Conservation (phyloP, 2,797 vertebrate species). For the Amblyopsis hoosieri region DNA sequence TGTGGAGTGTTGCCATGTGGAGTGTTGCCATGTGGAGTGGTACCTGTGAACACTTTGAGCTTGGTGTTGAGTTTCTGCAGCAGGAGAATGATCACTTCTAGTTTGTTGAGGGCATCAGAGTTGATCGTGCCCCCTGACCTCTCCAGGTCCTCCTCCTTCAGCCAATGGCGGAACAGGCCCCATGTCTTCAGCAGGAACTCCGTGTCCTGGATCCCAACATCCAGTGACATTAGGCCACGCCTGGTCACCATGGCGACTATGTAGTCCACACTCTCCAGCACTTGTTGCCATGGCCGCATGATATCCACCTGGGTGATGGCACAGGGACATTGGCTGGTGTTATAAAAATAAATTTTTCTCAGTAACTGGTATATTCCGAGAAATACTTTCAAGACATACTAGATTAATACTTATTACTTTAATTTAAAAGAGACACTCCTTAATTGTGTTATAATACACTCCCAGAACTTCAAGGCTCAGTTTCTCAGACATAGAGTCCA, state of each 20-base stretch:
- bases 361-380: no score
- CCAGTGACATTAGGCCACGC: constrained; percentile 86
- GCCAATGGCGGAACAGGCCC: constrained; percentile 88
- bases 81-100: constrained; percentile 89
- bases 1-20: not conserved
- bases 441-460: no score
- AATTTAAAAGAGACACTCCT: no score
- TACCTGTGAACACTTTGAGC: constrained; percentile 85
- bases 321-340: no score
- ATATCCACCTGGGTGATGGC: constrained; percentile 85
- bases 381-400: no score
- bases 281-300: constrained; percentile 88
- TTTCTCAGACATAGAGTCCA: no score
- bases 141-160: constrained; percentile 82
- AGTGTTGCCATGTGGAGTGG: not conserved
- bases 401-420: no score
- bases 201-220: constrained; percentile 85
- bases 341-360: no score
- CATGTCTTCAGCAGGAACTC: constrained; percentile 90
- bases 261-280: constrained; percentile 87
- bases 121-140: constrained; percentile 79
- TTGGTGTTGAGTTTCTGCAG: constrained; percentile 93
- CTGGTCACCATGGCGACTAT: constrained; percentile 84
- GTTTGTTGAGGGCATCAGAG: constrained; percentile 86
- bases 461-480: no score